phyloP scores from a whole-genome alignment of 2,888 invertebrate species.

The Bedellia somnulentella region DNA sequence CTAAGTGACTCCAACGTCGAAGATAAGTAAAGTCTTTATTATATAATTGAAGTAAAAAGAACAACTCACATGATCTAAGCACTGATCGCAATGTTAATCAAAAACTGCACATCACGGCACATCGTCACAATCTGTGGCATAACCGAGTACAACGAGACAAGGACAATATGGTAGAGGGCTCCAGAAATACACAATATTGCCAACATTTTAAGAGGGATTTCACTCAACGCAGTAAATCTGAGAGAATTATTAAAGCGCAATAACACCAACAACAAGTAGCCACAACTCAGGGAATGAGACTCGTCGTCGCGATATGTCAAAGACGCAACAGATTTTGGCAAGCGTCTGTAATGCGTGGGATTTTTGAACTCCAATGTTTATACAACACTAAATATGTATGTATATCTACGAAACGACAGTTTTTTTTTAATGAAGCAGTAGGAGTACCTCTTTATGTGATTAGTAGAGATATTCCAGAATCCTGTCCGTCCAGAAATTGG shows the following conservation, averaged over 20 bases:
- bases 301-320: slow-evolving; percentile 23
- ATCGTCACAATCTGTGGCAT: slow-evolving; percentile 22
- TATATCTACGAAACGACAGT: too few species aligned
- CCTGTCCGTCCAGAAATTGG: too few species aligned
- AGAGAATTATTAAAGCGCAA: slow-evolving; percentile 14
- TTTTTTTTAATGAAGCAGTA: too few species aligned
- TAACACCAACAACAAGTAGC: slow-evolving; percentile 21
- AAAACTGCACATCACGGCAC: slow-evolving; percentile 23
- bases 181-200: slow-evolving; percentile 20
- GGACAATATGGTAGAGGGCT: slow-evolving; percentile 18
- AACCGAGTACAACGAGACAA: slow-evolving; percentile 20
- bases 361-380: too few species aligned
- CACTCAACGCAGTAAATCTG: slow-evolving; percentile 11
- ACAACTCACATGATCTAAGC: slow-evolving; percentile 17
- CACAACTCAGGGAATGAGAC: slow-evolving; percentile 19
- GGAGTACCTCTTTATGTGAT: too few species aligned
- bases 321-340: slow-evolving; percentile 46
- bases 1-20: too few species aligned
- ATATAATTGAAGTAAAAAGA: too few species aligned
- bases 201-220: slow-evolving; percentile 16
- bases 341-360: slow-evolving; percentile 22
- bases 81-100: slow-evolving; percentile 29
- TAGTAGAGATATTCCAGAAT: too few species aligned
- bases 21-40: too few species aligned
- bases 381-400: too few species aligned